These are phyloP conservation scores for Glossophaga mutica DNA, from an alignment of 2,797 vertebrate species.

Conservation along the genomic window DNA sequence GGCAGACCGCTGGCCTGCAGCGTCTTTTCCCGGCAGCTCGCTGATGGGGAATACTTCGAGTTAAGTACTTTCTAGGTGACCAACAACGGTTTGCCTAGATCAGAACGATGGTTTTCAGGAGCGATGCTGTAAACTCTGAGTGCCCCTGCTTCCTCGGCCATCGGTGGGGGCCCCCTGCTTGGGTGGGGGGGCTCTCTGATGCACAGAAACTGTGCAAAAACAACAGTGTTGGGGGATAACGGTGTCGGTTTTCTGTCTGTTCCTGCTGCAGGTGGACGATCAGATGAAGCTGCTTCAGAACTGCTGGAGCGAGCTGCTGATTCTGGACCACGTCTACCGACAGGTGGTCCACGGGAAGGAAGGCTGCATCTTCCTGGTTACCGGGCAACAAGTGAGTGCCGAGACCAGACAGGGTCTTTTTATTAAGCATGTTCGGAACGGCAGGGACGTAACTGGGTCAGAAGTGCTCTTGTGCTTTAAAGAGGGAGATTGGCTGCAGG, in stretches of 20 bases:
- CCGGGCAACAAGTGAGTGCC: conserved; percentile 95
- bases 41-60: conserved; percentile 3
- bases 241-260: not conserved
- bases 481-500: conserved; percentile 46
- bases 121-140: not conserved
- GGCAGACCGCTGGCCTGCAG: not conserved
- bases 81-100: conserved; percentile 14
- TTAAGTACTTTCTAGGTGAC: not conserved
- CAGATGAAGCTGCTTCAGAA: conserved; percentile 99
- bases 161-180: not conserved
- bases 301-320: conserved; percentile 99
- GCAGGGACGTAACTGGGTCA: conserved; percentile 61
- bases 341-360: conserved; percentile 98
- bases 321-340: conserved; percentile 97
- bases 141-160: fast-evolving
- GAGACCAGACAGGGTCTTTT: conserved; percentile 24
- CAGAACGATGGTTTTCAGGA: not conserved
- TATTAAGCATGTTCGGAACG: conserved; percentile 62
- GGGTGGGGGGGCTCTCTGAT: not conserved
- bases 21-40: conserved; percentile 24
- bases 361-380: conserved; percentile 96
- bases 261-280: conserved; percentile 92
- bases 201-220: not conserved
- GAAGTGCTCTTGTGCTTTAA: conserved; percentile 65
- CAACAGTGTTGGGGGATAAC: not conserved